Conservation (phyloP, 2,888 invertebrate genomes). For the Mesochorus sp. region DNA sequence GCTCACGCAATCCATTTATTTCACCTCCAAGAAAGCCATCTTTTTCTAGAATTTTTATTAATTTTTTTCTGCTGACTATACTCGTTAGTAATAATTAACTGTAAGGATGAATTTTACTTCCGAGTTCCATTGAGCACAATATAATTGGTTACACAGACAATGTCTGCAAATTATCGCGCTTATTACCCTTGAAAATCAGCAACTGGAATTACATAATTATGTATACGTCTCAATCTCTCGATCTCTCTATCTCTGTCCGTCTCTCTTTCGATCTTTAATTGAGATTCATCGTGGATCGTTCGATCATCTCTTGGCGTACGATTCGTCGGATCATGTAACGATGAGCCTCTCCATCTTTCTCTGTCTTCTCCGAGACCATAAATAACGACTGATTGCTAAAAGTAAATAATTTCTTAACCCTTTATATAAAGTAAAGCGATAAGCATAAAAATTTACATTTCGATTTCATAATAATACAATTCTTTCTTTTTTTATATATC, state of each 20-base stretch:
- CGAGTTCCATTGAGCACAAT: background rate
- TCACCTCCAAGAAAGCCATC: constrained; percentile 22
- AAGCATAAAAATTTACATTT: no score
- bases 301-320: background rate
- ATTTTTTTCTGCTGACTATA: background rate
- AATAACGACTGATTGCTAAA: background rate
- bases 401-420: no score
- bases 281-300: constrained; percentile 10
- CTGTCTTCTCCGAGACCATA: background rate
- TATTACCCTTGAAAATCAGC: constrained; percentile 32
- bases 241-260: background rate
- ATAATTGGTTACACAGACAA: background rate
- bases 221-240: constrained; percentile 19
- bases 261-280: background rate
- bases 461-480: no score
- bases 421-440: no score
- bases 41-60: background rate
- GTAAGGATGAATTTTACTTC: background rate
- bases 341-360: background rate
- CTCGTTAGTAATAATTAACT: constrained; percentile 23
- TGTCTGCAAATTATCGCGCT: constrained; percentile 19
- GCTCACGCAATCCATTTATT: background rate
- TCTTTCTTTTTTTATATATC: no score
- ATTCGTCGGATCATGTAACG: background rate
- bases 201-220: background rate